Evolutionary conservation across 2,888 invertebrate species (phyloP).

Genomic region (Ormyrus labotus): DNA sequence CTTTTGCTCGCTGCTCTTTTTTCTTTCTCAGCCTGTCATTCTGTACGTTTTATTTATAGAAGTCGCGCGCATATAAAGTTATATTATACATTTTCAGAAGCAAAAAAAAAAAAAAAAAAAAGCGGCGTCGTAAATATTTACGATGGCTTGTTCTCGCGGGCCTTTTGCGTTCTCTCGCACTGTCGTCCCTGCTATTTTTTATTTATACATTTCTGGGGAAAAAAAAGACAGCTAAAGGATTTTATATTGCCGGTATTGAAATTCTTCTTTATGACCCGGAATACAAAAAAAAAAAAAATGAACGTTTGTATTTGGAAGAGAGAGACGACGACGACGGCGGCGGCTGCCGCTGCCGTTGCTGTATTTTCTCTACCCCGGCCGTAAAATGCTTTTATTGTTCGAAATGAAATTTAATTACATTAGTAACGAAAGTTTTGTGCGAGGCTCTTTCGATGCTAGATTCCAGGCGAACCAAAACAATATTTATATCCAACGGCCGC

Average conservation of each 20-base stretch:
- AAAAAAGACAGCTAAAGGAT: background rate
- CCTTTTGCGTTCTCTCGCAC: too few relatives aligned
- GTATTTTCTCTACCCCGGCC: background rate
- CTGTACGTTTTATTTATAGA: background rate
- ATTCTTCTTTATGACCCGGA: constrained; percentile 23
- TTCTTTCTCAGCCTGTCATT: background rate
- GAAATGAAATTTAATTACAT: constrained; percentile 33
- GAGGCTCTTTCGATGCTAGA: too few relatives aligned
- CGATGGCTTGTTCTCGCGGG: constrained; percentile 26
- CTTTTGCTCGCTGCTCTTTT: background rate
- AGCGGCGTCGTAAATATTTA: constrained; percentile 36
- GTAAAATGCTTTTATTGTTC: constrained; percentile 23
- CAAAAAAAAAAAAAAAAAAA: constrained; percentile 12
- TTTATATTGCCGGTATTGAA: background rate
- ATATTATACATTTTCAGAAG: constrained; percentile 3
- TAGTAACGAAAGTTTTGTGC: background rate
- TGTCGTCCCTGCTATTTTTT: background rate
- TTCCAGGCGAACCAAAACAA: too few relatives aligned
- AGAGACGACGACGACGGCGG: too few relatives aligned
- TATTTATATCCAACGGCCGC: too few relatives aligned
- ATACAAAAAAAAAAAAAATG: background rate
- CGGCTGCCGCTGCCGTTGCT: too few relatives aligned
- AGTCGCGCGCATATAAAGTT: background rate
- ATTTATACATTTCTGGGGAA: background rate
- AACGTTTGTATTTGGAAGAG: too few relatives aligned